Percentiles rank a stretch among this genome's conserved stretches.
Evolutionary conservation across 2,888 invertebrate species (phyloP).

Genomic region (Aporophyla lueneburgensis): DNA sequence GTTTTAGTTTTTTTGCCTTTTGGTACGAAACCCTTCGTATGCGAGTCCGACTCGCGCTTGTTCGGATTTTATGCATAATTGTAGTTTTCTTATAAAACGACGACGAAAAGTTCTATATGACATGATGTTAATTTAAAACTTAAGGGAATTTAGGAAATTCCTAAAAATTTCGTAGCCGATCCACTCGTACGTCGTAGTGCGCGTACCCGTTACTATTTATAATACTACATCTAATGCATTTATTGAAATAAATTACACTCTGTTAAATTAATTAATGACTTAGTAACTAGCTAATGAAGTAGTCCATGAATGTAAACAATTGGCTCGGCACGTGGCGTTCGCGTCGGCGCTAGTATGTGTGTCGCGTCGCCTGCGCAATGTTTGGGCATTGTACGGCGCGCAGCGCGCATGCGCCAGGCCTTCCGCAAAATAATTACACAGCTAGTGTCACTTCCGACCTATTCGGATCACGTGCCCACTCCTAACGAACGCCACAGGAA

Average conservation of each 20-base stretch:
- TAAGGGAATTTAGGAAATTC: neutral
- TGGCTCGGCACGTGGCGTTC: too few relatives aligned
- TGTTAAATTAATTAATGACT: neutral
- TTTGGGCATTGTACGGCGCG: constrained; percentile 41
- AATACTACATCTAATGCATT: neutral
- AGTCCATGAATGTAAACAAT: neutral
- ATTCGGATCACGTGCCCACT: constrained; percentile 46
- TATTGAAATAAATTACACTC: neutral
- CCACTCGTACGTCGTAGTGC: neutral
- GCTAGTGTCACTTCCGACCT: constrained; percentile 53
- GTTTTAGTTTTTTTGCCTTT: too few relatives aligned
- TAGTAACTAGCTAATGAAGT: neutral
- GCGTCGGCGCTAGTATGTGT: neutral
- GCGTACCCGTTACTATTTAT: neutral
- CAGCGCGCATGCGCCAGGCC: constrained; percentile 19
- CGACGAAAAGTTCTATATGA: too few relatives aligned
- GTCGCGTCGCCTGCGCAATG: constrained; percentile 28
- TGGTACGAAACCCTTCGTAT: too few relatives aligned
- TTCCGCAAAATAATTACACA: constrained; percentile 54
- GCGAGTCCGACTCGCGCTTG: too few relatives aligned
- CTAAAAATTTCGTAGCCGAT: neutral
- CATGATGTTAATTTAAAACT: too few relatives aligned
- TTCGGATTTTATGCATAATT: too few relatives aligned
- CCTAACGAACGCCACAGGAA: constrained; percentile 17
- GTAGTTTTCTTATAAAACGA: too few relatives aligned